phyloP scores from a whole-genome alignment of 1,140 invertebrate species.

The Papilio glaucus region DNA sequence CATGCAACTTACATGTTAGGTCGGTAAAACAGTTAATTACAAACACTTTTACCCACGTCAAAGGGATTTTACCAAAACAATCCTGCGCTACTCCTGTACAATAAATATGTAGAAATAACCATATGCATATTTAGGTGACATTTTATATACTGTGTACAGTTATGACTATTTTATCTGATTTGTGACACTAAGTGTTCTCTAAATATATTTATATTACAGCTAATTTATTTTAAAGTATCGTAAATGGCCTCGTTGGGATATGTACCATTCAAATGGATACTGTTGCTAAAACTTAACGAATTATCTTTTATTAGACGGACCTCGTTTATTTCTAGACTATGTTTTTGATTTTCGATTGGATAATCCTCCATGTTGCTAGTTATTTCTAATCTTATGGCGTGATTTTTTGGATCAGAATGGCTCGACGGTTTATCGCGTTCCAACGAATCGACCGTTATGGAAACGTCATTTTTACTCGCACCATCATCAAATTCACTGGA shows the following conservation, averaged over 20 bases:
- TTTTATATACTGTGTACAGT: constrained; percentile 3
- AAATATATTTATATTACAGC: constrained; percentile 49
- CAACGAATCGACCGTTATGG: constrained; percentile 75
- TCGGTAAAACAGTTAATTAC: constrained; percentile 12
- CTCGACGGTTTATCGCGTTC: constrained; percentile 63
- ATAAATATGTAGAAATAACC: not conserved
- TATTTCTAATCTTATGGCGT: constrained; percentile 79
- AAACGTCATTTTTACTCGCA: constrained; percentile 73
- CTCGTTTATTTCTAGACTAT: constrained; percentile 66
- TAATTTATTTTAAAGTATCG: constrained; percentile 79
- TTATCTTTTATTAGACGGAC: constrained; percentile 73
- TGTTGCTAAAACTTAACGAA: constrained; percentile 80
- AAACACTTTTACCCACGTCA: not conserved
- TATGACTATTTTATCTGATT: constrained; percentile 44
- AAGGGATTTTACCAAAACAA: not conserved
- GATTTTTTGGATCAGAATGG: constrained; percentile 66
- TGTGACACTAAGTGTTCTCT: constrained; percentile 45
- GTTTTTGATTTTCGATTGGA: constrained; percentile 59
- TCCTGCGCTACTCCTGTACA: not conserved
- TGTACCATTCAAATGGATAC: constrained; percentile 82
- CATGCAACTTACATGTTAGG: not conserved
- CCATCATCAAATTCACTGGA: constrained; percentile 73
- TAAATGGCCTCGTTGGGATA: constrained; percentile 82
- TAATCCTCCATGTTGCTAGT: constrained; percentile 77
- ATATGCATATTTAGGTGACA: constrained; percentile 26